Conservation (phyloP, 2,113 vertebrate genomes). For the Calyptommatus sinebrachiatus region DNA sequence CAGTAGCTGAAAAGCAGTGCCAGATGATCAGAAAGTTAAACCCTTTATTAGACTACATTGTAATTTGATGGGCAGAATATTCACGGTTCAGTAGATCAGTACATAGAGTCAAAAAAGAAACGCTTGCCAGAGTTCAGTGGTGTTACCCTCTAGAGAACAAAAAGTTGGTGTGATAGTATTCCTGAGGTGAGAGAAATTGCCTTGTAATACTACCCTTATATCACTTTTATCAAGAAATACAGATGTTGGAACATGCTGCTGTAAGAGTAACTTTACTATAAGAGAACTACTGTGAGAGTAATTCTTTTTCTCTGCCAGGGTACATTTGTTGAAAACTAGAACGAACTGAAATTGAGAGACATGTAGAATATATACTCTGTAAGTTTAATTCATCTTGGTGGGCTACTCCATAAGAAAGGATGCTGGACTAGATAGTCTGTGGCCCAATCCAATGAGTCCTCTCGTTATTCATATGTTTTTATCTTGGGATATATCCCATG, state of each 20-base stretch:
- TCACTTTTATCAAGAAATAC: constrained; percentile 56
- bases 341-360: not conserved
- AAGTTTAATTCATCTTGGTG: not conserved
- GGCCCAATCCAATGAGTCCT: too few relatives aligned
- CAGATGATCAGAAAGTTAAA: constrained; percentile 82
- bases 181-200: constrained; percentile 52
- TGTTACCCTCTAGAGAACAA: constrained; percentile 65
- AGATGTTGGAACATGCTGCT: constrained; percentile 71
- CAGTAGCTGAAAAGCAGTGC: constrained; percentile 76
- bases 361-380: not conserved
- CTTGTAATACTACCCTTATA: constrained; percentile 71
- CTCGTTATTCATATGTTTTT: too few relatives aligned
- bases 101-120: constrained; percentile 57
- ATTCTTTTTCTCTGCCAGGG: not conserved
- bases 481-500: not conserved
- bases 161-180: constrained; percentile 65
- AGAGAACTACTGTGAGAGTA: constrained; percentile 52
- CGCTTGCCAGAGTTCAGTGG: constrained; percentile 52
- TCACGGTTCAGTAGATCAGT: constrained; percentile 65
- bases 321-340: not conserved
- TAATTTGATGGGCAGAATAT: constrained; percentile 85
- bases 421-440: too few relatives aligned
- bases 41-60: constrained; percentile 84
- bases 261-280: constrained; percentile 67
- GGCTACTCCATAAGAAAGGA: too few relatives aligned